phyloP scores from a whole-genome alignment of 2,888 invertebrate species.

The Caenorhabditis sp. region DNA sequence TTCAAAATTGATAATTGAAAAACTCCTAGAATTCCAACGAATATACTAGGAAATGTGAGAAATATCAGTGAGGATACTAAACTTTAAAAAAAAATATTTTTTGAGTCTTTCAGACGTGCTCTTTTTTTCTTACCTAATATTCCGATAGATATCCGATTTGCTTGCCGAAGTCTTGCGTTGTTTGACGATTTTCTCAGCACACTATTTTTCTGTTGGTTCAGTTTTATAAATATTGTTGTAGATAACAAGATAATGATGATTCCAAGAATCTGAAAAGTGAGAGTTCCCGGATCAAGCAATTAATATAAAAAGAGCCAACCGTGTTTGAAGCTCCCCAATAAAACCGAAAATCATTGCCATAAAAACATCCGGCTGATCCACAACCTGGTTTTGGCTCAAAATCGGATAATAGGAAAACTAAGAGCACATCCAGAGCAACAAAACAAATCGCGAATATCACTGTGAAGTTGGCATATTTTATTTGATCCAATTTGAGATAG shows the following conservation, averaged over 20 bases:
- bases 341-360: constrained; percentile 18
- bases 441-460: constrained; percentile 2
- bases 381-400: constrained; percentile 14
- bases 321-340: constrained; percentile 37
- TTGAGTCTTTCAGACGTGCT: too few relatives aligned
- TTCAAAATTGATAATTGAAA: too few relatives aligned
- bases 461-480: constrained; percentile 9
- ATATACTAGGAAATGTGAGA: too few relatives aligned
- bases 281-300: too few relatives aligned
- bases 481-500: constrained; percentile 20
- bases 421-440: constrained; percentile 9
- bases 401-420: constrained; percentile 19
- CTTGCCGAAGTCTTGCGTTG: background rate
- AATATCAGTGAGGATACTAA: too few relatives aligned
- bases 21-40: too few relatives aligned
- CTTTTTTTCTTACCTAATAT: constrained; percentile 21
- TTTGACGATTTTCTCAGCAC: background rate
- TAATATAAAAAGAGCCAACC: too few relatives aligned
- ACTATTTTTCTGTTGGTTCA: constrained; percentile 11
- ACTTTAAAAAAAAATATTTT: too few relatives aligned
- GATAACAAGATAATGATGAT: constrained; percentile 14
- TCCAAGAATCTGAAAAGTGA: constrained; percentile 26
- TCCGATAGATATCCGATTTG: background rate
- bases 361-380: constrained; percentile 30
- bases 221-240: constrained; percentile 20